Conservation (phyloP, 2,888 invertebrate genomes). For the Punctoribates punctum region DNA sequence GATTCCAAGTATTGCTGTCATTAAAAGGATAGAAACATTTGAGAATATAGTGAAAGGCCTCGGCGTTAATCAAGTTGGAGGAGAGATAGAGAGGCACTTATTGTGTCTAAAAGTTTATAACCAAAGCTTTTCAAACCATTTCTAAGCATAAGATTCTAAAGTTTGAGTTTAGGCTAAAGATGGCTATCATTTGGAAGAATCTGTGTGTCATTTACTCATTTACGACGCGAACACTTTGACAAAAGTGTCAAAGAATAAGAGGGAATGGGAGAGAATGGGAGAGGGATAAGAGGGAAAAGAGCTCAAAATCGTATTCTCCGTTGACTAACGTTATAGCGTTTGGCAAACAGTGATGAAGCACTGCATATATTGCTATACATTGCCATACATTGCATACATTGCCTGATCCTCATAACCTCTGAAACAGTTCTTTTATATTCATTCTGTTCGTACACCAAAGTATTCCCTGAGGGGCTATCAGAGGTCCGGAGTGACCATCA, state of each 20-base stretch:
- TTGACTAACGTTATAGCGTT: not conserved
- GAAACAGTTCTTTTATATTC: no score
- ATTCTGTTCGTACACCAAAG: not conserved
- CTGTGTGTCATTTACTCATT: slow-evolving; percentile 27
- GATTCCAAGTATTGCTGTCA: slow-evolving; percentile 25
- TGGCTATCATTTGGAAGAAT: slow-evolving; percentile 16
- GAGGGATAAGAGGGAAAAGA: no score
- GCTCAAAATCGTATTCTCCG: not conserved
- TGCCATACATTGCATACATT: no score
- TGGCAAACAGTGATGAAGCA: not conserved
- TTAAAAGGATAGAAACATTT: slow-evolving; percentile 5
- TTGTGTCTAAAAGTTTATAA: slow-evolving; percentile 14
- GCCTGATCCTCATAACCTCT: no score
- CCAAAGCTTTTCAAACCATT: not conserved
- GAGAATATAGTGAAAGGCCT: not conserved
- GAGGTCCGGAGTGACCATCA: slow-evolving; percentile 17
- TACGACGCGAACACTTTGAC: slow-evolving; percentile 20
- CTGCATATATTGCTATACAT: slow-evolving; percentile 1
- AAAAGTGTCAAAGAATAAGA: slow-evolving; percentile 18
- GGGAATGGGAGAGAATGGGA: not conserved
- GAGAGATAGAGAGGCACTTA: not conserved
- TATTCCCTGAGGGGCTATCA: slow-evolving; percentile 21
- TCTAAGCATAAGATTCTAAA: not conserved
- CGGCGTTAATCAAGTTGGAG: not conserved
- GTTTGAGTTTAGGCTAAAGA: slow-evolving; percentile 17